Evolutionary conservation across 2,797 vertebrate genomes (phyloP), one percentile per base, ranked within the genome.

Genomic region (Morelia viridis): DNA sequence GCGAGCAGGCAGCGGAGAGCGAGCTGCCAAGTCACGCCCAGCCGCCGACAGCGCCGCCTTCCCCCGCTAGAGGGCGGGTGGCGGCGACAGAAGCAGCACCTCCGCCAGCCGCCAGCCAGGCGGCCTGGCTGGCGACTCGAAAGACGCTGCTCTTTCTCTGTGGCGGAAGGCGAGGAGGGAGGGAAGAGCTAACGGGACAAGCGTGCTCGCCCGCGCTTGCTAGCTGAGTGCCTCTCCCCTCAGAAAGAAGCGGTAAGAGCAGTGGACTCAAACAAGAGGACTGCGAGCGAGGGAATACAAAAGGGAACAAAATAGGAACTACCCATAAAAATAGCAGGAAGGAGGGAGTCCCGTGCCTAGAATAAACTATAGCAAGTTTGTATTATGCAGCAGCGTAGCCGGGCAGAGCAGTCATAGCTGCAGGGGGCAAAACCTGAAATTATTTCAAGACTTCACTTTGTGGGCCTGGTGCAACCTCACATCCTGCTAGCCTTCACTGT

Each of bases 41-140:
- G 95, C 95, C 93, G 94, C 57, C 94, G 94, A 87, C 95, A 19
- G 50, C 53, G 90, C 95, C 90, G 90, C 94, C 61, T 62, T 94
- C 92, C 85, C 95, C 97, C 97, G 93, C 97, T 97, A 97, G 97
- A 96, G 97, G 97, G 97, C 97, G 97, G 96, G 95, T 91, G 93
- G 95, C 92, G 94, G 89, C 89, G 76, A 57, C 80, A 46, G 65
- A 92, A 76, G 87, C 90, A n/a, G 57, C 56, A 35, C 24, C 64
- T 11, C 12, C 15, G 15, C 57, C 41, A 4, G 60, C 93, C 24
- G 60, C 50, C 31, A 9, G 19, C 28, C 41, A 64, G 56, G 58
- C 92, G 11, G 64, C 61, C 24, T 11, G 87, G 22, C 85, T 58
- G 19, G 22, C 76, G 1, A 85, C 13, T 24, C 3, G 22, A 41